phyloP scores from a whole-genome alignment of 1,140 invertebrate genomes.

The Olivierus martensii region DNA sequence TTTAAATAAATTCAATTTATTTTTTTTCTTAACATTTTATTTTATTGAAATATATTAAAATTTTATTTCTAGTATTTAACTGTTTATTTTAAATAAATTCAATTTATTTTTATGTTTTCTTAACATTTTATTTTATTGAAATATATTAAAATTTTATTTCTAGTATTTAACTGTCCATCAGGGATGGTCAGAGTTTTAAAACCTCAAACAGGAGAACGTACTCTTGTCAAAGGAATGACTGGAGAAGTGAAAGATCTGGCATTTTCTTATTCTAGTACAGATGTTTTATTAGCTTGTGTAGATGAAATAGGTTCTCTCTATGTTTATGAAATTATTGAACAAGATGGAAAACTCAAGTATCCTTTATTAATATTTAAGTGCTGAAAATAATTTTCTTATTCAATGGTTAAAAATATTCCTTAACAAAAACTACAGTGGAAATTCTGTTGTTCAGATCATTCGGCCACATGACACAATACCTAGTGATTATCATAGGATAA shows the following conservation, averaged over 20 bases:
- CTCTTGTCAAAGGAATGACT: constrained; percentile 69
- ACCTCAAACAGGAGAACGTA: constrained; percentile 51
- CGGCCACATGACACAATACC: constrained; percentile 30
- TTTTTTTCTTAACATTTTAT: too few relatives aligned
- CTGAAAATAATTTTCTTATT: background rate
- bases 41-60: too few relatives aligned
- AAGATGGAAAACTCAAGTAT: constrained; percentile 29
- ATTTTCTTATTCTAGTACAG: constrained; percentile 62
- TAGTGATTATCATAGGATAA: constrained; percentile 43
- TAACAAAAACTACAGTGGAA: constrained; percentile 15
- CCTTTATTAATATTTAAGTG: constrained; percentile 17
- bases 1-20: too few relatives aligned
- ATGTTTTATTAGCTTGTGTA: constrained; percentile 66
- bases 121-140: too few relatives aligned
- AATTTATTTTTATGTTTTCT: too few relatives aligned
- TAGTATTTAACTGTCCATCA: background rate
- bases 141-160: too few relatives aligned
- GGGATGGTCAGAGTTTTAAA: constrained; percentile 44
- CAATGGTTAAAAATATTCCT: background rate
- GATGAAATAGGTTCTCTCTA: constrained; percentile 67
- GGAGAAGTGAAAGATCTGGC: constrained; percentile 72
- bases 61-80: too few relatives aligned
- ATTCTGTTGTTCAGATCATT: constrained; percentile 34
- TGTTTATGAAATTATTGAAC: constrained; percentile 58
- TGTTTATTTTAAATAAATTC: too few relatives aligned